Base-by-base conservation (phyloP, 2,113 vertebrate genomes). In the Loxodonta africana region DNA sequence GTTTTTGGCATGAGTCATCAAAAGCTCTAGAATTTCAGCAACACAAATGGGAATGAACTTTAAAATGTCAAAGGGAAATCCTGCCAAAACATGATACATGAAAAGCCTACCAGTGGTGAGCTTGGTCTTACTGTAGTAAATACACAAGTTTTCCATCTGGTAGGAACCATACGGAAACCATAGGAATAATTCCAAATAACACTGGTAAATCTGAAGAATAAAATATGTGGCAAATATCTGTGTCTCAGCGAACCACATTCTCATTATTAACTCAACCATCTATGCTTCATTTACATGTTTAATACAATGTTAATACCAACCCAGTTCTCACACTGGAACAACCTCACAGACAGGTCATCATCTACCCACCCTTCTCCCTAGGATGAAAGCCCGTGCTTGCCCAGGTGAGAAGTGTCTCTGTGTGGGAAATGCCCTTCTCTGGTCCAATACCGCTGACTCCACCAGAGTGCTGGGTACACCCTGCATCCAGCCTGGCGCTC, bases 181-280 rank as follows among this genome's bases (percentile, higher is more conserved):
- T 30, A 15, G 5, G 37, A 46, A 21, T 7, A 10, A 67, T 33
- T 18, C 30, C 37, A 51, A 74, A 26, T 26, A 41, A 74, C 15
- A 46, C 21, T 0, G 1, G 33, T 25, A 51, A 57, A 44, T 2
- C 4, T 28, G 20, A 90, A 83, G 23, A 28, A n/a, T 71, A 46
- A 83, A n/a, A 33, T 15, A 20, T 9, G 18, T 1, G n/a, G 71
- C 20, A n/a, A 25, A 17, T 5, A n/a, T 6, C 60, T 4, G 0
- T 37, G 80, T 25, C 17, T 63, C 71, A 18, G 5, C 1, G 46
- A 60, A 25, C 48, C 48, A 5, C 1, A 2, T 41, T 23, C 30
- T 69, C 20, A 17, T n/a, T 26, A 17, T n/a, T 8, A 30, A 1
- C 23, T 23, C 48, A 37, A 28, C 18, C 23, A 8, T 9, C 46